phyloP scores from a whole-genome alignment of 2,797 vertebrate species.

The Galaxias olidus region DNA sequence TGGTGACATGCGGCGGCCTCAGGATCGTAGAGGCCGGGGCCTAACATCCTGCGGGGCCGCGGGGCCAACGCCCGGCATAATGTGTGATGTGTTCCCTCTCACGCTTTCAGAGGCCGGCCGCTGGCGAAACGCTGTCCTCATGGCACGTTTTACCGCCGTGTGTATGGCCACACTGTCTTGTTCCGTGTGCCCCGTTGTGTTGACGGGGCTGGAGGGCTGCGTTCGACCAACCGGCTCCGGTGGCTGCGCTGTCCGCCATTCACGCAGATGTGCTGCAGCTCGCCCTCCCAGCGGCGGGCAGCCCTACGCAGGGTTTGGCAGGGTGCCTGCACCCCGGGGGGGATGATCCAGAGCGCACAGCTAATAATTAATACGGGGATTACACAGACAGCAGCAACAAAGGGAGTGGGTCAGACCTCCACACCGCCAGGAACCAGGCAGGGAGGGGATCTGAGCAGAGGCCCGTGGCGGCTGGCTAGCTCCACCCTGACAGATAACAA shows the following conservation, averaged over 20 bases:
- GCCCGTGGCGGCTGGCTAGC: conserved; percentile 63
- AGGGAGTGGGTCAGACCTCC: conserved; percentile 66
- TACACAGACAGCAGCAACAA: conserved; percentile 77
- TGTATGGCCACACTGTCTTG: too few relatives aligned
- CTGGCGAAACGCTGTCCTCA: conserved; percentile 39
- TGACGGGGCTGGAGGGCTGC: too few relatives aligned
- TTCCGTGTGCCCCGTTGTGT: too few relatives aligned
- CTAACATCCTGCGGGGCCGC: conserved; percentile 63
- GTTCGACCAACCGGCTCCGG: too few relatives aligned
- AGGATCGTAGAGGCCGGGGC: conserved; percentile 48
- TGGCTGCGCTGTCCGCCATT: conserved; percentile 57
- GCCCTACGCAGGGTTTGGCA: conserved; percentile 65
- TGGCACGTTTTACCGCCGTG: too few relatives aligned
- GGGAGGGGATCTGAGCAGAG: conserved; percentile 71
- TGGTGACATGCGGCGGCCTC: conserved; percentile 15
- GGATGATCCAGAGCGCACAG: conserved; percentile 81
- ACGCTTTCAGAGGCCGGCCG: conserved; percentile 61
- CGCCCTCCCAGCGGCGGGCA: conserved; percentile 28
- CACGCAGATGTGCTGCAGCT: conserved; percentile 37
- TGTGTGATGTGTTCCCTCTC: conserved; percentile 73
- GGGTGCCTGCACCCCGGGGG: conserved; percentile 66
- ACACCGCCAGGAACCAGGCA: conserved; percentile 59
- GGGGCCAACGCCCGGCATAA: conserved; percentile 61
- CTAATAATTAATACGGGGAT: conserved; percentile 83
- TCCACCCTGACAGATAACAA: conserved; percentile 22